phyloP scores from a whole-genome alignment of 2,797 vertebrate species.

The Borostomias antarcticus region DNA sequence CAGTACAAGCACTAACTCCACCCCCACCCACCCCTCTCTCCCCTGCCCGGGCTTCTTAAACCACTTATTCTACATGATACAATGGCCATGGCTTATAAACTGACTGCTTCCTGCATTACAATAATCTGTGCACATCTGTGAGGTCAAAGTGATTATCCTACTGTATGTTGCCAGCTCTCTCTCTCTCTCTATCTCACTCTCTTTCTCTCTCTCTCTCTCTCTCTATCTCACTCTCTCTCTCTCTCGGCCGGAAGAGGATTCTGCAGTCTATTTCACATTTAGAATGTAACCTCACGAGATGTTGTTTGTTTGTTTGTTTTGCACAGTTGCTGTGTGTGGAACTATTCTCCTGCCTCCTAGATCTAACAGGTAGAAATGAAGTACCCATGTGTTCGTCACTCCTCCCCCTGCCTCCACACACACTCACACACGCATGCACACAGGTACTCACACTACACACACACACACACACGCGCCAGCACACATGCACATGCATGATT shows the following conservation, averaged over 20 bases:
- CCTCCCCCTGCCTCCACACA: too few species aligned
- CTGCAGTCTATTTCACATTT: background rate
- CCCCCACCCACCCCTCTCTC: constrained; percentile 4
- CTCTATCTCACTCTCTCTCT: background rate
- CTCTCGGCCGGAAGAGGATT: background rate
- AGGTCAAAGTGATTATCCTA: constrained; percentile 20
- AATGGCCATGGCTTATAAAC: constrained; percentile 24
- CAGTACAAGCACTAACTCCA: too few species aligned
- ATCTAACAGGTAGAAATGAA: constrained; percentile 23
- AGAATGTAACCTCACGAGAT: background rate
- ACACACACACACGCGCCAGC: too few species aligned
- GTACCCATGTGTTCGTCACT: constrained; percentile 9
- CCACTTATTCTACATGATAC: constrained; percentile 27
- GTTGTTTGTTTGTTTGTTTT: background rate
- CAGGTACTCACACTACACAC: background rate
- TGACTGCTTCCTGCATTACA: constrained; percentile 42
- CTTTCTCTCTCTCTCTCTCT: too few species aligned
- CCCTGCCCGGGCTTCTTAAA: constrained; percentile 33
- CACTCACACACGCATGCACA: constrained; percentile 13
- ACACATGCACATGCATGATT: background rate
- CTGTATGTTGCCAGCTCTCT: constrained; percentile 9
- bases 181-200: too few species aligned
- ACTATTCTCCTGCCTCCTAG: constrained; percentile 5
- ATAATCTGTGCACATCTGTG: constrained; percentile 30
- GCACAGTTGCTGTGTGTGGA: background rate